phyloP scores from a whole-genome alignment of 2,113 vertebrate genomes.

The Glaucidium brasilianum region DNA sequence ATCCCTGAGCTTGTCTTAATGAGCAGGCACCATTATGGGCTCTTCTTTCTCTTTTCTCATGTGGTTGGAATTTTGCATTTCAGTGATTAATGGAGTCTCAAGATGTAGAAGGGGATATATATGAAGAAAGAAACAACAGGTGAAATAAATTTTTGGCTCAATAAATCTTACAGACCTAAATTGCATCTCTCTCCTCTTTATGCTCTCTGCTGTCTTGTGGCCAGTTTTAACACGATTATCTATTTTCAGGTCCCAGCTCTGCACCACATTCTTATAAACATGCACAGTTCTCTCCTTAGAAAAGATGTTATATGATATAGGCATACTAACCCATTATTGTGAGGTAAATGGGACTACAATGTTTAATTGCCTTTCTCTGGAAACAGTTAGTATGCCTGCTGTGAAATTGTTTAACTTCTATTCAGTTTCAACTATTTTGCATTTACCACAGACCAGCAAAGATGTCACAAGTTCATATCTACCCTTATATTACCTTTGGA shows the following conservation, averaged over 20 bases:
- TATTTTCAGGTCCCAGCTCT: neutral
- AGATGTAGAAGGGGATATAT: neutral
- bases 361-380: neutral
- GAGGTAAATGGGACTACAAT: rapidly evolving
- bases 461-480: neutral
- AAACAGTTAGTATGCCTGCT: neutral
- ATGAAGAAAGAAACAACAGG: neutral
- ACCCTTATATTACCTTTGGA: neutral
- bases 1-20: neutral
- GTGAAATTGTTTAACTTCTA: neutral
- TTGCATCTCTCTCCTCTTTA: neutral
- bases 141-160: conserved; percentile 7
- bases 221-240: neutral
- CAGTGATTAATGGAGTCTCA: neutral
- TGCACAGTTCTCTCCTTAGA: neutral
- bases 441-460: neutral
- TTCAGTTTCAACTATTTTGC: neutral
- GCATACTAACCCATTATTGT: neutral
- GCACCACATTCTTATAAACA: neutral
- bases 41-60: neutral
- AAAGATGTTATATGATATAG: neutral
- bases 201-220: neutral
- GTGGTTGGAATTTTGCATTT: neutral
- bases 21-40: neutral
- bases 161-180: neutral